phyloP scores from a whole-genome alignment of 2,797 vertebrate species.

The Sylvia borin region DNA sequence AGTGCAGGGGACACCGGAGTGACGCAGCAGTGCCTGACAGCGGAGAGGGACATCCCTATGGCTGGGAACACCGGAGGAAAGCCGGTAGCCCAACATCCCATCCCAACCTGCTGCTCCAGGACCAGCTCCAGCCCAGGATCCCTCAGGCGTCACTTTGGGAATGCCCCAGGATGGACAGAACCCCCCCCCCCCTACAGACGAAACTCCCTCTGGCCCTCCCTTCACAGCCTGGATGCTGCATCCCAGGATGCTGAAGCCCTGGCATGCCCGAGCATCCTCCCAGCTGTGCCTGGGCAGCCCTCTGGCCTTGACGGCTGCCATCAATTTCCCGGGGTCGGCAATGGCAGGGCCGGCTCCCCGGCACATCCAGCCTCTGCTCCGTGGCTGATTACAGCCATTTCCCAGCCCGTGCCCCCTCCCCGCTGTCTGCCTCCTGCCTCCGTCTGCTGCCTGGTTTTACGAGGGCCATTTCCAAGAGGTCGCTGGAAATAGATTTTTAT shows the following conservation, averaged over 20 bases:
- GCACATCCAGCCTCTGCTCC: not conserved
- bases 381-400: conserved; percentile 16
- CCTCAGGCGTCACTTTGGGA: not conserved
- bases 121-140: not conserved
- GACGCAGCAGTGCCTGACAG: not conserved
- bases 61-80: not conserved
- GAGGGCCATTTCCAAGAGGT: conserved; percentile 72
- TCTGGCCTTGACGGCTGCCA: not conserved
- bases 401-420: conserved; percentile 46
- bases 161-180: not conserved
- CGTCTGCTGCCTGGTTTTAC: conserved; percentile 67
- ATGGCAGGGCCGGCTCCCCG: not conserved
- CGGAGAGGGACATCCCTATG: accelerated
- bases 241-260: not conserved
- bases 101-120: not conserved
- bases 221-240: not conserved
- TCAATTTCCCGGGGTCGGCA: not conserved
- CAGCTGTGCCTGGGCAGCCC: not conserved
- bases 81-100: not conserved
- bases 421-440: conserved; percentile 61
- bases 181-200: accelerated
- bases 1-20: not conserved
- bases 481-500: conserved; percentile 72
- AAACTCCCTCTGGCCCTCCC: not conserved
- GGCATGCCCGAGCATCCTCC: not conserved